Base-by-base conservation (phyloP, 2,797 vertebrate genomes). In the Echeneis naucrates region DNA sequence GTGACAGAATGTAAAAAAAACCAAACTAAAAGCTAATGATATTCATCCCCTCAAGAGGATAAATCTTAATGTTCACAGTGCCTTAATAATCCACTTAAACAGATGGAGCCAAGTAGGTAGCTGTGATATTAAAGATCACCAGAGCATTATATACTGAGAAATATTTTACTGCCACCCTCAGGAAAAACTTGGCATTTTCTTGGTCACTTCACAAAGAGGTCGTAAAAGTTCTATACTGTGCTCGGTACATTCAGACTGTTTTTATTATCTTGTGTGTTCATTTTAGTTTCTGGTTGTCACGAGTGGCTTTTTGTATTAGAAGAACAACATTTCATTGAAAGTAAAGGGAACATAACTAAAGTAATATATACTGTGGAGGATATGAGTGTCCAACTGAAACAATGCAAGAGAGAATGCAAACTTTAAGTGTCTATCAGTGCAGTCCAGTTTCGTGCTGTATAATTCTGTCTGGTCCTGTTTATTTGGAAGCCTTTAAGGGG, bases 271-370 rank as follows among this genome's bases (percentile, higher is more conserved):
- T 68, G 62, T 55, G 26, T 17, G n/a, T 65, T 9, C 51, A 40
- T 3, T 10, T 30, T 61, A 72, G 51, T 59, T 75, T 71, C 61
- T 35, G 12, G 50, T 61, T 61, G 58, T 11, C 72, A 52, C 55
- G 63, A 38, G 5, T 37, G 30, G 8, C 21, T 23, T 68, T 14
- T 32, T 32, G 6, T 24, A 26, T 8, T 50, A 16, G 40, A 17
- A 19, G 40, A 44, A 2, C 2, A 24, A 48, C 24, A 2, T 47
- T 47, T 9, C 48, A 13, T 48, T 24, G 45, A 5, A 48, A 24
- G 48, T 11, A 48, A 11, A 19, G n/a, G n/a, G n/a, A n/a, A n/a
- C n/a, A n/a, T n/a, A n/a, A n/a, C n/a, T n/a, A n/a, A n/a, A n/a
- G n/a, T n/a, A n/a, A 14, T 21, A 47, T 13, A 37, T 19, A 17